A percentile compares a stretch with the other conserved stretches of the same genome.
Conservation (phyloP, 2,113 vertebrate genomes). For the Eupsittula cactorum region DNA sequence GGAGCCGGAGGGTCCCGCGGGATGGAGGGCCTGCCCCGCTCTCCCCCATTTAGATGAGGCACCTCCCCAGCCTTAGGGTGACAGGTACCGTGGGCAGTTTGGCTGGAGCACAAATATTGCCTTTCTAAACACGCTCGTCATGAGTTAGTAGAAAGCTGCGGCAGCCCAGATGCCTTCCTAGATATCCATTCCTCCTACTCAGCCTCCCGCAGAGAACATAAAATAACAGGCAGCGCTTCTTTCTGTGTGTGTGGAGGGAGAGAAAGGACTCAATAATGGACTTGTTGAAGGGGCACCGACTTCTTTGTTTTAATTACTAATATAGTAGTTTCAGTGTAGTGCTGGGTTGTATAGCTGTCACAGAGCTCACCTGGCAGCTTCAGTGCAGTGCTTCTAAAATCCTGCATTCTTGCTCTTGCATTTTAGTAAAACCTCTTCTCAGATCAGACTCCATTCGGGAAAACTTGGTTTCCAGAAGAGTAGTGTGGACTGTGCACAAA, state of each 20-base stretch:
- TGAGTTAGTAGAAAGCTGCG: constrained; percentile 20
- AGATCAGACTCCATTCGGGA: background rate
- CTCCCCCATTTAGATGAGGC: accelerated
- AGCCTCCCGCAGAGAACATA: background rate
- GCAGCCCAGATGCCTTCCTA: constrained; percentile 39
- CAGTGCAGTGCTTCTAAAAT: background rate
- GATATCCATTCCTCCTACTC: constrained; percentile 43
- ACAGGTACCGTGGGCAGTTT: background rate
- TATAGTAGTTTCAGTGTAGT: background rate
- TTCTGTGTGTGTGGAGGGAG: background rate
- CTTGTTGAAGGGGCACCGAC: background rate
- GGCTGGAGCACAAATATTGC: background rate
- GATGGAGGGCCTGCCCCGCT: background rate
- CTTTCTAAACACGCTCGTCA: background rate
- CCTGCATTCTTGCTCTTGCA: background rate
- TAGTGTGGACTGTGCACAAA: background rate
- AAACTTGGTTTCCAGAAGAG: background rate
- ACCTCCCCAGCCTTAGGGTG: background rate
- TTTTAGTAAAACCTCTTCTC: background rate
- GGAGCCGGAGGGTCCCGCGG: background rate
- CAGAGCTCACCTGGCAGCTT: background rate
- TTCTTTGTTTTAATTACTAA: background rate
- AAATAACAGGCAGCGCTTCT: background rate
- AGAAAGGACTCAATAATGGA: background rate
- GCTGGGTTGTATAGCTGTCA: background rate